A percentile compares a stretch with the other conserved stretches of the same genome.
phyloP scores from a whole-genome alignment of 2,113 vertebrate genomes.

The Odobenus rosmarus region DNA sequence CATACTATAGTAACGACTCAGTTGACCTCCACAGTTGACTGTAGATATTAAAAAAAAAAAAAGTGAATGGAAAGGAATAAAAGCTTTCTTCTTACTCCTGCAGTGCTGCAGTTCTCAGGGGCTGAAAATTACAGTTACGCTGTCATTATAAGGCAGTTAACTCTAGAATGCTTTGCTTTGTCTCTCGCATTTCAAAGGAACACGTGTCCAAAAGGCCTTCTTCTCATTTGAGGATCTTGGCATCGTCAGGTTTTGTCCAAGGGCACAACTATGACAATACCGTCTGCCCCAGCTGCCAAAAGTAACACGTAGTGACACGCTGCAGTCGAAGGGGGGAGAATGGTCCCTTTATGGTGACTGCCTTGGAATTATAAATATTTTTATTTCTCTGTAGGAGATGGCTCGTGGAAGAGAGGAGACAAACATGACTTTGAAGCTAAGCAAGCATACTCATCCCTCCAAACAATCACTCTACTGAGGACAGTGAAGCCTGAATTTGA shows the following conservation, averaged over 20 bases:
- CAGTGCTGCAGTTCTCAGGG: neutral
- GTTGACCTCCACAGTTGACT: neutral
- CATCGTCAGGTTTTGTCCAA: neutral
- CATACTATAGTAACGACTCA: neutral
- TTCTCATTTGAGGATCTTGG: conserved; percentile 24
- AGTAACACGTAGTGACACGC: neutral
- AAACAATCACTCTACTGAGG: conserved; percentile 95
- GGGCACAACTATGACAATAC: conserved; percentile 56
- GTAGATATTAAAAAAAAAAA: neutral
- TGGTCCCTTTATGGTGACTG: conserved; percentile 62
- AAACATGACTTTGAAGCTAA: conserved; percentile 93
- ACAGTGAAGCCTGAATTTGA: conserved; percentile 97
- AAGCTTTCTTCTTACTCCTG: neutral
- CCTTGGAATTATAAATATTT: conserved; percentile 81
- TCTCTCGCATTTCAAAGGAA: conserved; percentile 56
- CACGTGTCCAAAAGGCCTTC: neutral
- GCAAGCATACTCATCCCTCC: conserved; percentile 93
- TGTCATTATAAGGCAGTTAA: conserved; percentile 32
- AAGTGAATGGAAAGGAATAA: neutral
- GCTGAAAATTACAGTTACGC: neutral
- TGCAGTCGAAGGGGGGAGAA: conserved; percentile 58
- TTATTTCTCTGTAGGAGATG: conserved; percentile 91
- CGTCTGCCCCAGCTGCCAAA: neutral
- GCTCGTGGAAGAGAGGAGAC: conserved; percentile 97
- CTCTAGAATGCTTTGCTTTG: conserved; percentile 1